phyloP scores from a whole-genome alignment of 2,797 vertebrate genomes.

The Acomys russatus region DNA sequence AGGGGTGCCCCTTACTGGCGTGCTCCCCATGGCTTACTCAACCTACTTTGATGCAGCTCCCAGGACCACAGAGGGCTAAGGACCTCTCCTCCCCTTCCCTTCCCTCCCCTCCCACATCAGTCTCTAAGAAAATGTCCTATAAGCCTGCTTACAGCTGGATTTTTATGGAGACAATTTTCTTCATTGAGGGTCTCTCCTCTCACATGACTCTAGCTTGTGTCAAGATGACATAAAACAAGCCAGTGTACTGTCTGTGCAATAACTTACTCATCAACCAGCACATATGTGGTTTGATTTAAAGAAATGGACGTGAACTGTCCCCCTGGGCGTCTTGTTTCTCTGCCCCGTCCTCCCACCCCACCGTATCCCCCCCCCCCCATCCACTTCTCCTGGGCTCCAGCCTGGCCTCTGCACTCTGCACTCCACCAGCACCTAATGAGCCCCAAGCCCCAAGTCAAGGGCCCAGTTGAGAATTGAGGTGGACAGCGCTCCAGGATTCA shows the following conservation, averaged over 20 bases:
- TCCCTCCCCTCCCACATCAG: neutral
- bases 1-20: neutral
- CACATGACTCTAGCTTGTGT: neutral
- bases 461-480: conserved; percentile 59
- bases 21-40: too few species aligned
- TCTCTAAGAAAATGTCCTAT: neutral
- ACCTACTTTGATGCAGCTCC: neutral
- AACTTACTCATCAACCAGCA: neutral
- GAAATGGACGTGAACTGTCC: neutral
- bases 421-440: conserved; percentile 40
- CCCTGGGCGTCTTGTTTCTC: neutral
- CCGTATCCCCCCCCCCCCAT: neutral
- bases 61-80: neutral
- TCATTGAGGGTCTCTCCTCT: neutral
- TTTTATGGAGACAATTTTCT: neutral
- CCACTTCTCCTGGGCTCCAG: neutral
- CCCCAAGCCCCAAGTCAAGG: conserved; percentile 29
- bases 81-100: too few species aligned
- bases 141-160: neutral
- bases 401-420: conserved; percentile 46
- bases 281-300: neutral
- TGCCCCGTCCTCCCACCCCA: neutral
- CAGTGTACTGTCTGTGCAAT: neutral
- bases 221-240: neutral
- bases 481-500: conserved; percentile 43